Percentiles rank a stretch among this genome's conserved stretches.
These are phyloP conservation scores for Catocala nupta DNA, from an alignment of 2,888 invertebrate genomes.

Conservation along the genomic window DNA sequence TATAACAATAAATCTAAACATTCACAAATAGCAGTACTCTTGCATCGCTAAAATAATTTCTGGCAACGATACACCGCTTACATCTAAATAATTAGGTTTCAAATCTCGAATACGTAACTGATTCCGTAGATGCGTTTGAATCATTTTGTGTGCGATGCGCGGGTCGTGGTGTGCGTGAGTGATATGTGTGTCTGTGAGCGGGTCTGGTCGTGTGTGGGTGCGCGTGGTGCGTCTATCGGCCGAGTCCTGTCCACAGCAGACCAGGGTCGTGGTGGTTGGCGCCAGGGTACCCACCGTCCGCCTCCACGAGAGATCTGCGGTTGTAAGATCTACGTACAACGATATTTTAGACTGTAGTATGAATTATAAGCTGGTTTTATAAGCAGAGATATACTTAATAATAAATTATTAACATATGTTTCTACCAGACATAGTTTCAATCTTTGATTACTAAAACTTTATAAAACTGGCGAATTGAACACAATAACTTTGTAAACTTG, in stretches of 20 bases:
- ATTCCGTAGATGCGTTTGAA: conserved; percentile 25
- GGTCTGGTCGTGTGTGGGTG: conserved; percentile 21
- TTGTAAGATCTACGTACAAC: conserved; percentile 86
- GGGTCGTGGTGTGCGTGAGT: conserved; percentile 25
- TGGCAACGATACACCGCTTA: conserved; percentile 43
- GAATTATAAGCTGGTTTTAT: conserved; percentile 17
- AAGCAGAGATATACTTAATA: no score
- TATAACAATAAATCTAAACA: conserved; percentile 12
- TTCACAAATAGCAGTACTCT: conserved; percentile 59
- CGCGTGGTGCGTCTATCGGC: conserved; percentile 71
- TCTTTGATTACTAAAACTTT: no score
- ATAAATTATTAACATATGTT: no score
- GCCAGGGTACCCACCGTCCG: conserved; percentile 86
- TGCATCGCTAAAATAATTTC: conserved; percentile 59
- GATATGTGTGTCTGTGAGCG: conserved; percentile 22
- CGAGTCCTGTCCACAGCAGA: conserved; percentile 89
- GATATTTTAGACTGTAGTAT: conserved; percentile 63
- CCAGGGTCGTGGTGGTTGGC: conserved; percentile 89
- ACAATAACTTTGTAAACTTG: no score
- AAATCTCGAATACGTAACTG: conserved; percentile 29
- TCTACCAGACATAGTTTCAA: no score
- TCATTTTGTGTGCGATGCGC: conserved; percentile 18
- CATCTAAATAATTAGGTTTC: conserved; percentile 40
- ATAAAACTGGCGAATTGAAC: no score
- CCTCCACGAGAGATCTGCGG: conserved; percentile 88